Percentiles rank a stretch among this genome's conserved stretches.
phyloP scores from a whole-genome alignment of 1,140 invertebrate species.

The Drosophila equinoxialis region DNA sequence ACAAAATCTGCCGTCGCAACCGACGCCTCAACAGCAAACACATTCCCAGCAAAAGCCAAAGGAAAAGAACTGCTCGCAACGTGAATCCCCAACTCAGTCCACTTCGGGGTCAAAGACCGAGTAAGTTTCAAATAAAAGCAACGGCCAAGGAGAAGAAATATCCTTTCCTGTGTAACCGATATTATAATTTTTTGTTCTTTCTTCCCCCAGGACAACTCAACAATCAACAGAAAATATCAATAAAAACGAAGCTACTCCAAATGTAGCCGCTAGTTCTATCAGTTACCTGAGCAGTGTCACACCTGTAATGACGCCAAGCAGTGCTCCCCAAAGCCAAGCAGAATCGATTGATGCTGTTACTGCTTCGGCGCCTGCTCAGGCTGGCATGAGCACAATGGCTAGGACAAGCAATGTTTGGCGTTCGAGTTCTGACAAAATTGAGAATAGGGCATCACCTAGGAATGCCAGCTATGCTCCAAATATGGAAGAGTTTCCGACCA shows the following conservation, averaged over 20 bases:
- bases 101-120: not conserved
- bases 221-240: not conserved
- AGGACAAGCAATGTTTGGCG: not conserved
- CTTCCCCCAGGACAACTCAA: not conserved
- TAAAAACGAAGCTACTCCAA: not conserved
- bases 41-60: not conserved
- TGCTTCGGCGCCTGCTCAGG: not conserved
- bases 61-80: not conserved
- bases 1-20: not conserved
- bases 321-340: not conserved
- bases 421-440: not conserved
- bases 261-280: not conserved
- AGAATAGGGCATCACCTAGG: too few species aligned
- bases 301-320: not conserved
- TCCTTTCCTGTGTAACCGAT: too few species aligned
- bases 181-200: too few species aligned
- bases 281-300: not conserved
- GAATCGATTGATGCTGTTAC: not conserved
- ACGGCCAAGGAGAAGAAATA: too few species aligned
- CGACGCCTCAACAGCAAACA: not conserved
- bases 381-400: not conserved
- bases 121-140: not conserved
- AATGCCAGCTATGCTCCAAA: not conserved
- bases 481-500: conserved; percentile 36
- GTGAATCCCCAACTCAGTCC: not conserved